Evolutionary conservation across 1,140 invertebrate genomes (phyloP).

Genomic region (Calosoma granatense): DNA sequence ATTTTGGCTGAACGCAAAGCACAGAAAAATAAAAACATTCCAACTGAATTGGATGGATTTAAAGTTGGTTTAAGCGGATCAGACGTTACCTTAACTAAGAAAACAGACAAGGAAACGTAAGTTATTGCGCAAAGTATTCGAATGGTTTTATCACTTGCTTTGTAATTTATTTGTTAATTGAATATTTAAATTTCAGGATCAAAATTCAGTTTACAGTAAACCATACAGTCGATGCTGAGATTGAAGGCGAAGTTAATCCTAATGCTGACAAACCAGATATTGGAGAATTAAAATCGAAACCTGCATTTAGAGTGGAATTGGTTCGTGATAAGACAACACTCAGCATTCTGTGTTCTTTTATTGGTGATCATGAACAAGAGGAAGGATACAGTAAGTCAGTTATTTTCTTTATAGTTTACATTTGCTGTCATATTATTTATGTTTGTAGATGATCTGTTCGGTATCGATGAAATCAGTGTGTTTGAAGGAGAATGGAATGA

Average conservation of each 20-base stretch:
- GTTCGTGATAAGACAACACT: constrained; percentile 62
- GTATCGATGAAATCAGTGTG: constrained; percentile 78
- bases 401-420: too few species aligned
- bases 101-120: constrained; percentile 66
- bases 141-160: constrained; percentile 9
- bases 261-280: constrained; percentile 57
- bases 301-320: constrained; percentile 76
- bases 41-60: constrained; percentile 69
- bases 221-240: constrained; percentile 74
- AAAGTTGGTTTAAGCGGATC: constrained; percentile 62
- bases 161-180: constrained; percentile 21
- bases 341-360: constrained; percentile 72
- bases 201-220: constrained; percentile 77
- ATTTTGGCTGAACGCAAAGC: constrained; percentile 78
- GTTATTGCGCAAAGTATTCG: background rate
- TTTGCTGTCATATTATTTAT: background rate
- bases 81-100: constrained; percentile 66
- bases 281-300: constrained; percentile 77
- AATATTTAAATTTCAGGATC: constrained; percentile 44
- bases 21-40: constrained; percentile 61
- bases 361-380: constrained; percentile 50
- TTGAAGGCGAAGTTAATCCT: constrained; percentile 51
- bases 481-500: constrained; percentile 76
- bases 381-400: constrained; percentile 58
- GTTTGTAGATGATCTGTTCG: constrained; percentile 66